A percentile compares a stretch with the other conserved stretches of the same genome.
Evolutionary conservation across 1,140 invertebrate genomes (phyloP).

Genomic region (Drosophila rhopaloa): DNA sequence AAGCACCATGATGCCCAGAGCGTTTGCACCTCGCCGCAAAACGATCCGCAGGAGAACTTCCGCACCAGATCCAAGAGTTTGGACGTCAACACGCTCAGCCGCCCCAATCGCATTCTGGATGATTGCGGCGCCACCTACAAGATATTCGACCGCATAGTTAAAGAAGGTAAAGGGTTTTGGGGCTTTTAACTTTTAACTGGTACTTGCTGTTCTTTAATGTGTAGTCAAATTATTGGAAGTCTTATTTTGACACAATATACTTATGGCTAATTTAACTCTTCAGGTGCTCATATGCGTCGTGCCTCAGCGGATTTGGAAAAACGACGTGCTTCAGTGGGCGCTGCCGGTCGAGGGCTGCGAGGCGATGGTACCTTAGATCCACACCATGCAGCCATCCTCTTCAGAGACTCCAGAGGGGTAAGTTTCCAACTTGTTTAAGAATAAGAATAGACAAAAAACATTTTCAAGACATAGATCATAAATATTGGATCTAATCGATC

Average conservation of each 20-base stretch:
- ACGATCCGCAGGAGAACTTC: constrained; percentile 87
- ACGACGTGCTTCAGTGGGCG: constrained; percentile 90
- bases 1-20: constrained; percentile 85
- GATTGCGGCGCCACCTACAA: constrained; percentile 92
- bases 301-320: constrained; percentile 91
- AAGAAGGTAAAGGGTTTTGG: constrained; percentile 88
- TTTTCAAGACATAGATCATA: too few species aligned
- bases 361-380: constrained; percentile 89
- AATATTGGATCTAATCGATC: too few species aligned
- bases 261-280: not conserved
- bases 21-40: constrained; percentile 84
- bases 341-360: constrained; percentile 85
- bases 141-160: constrained; percentile 91
- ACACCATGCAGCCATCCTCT: constrained; percentile 93
- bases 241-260: not conserved
- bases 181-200: constrained; percentile 19
- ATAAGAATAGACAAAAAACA: too few species aligned
- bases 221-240: too few species aligned
- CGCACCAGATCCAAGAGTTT: constrained; percentile 91
- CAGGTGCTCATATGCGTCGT: constrained; percentile 90
- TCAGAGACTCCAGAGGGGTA: constrained; percentile 95
- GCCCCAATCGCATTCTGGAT: constrained; percentile 85
- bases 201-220: constrained; percentile 68
- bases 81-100: constrained; percentile 87
- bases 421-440: constrained; percentile 84